Base-by-base conservation (phyloP, 2,113 vertebrate species). In the Acanthochromis polyacanthus region DNA sequence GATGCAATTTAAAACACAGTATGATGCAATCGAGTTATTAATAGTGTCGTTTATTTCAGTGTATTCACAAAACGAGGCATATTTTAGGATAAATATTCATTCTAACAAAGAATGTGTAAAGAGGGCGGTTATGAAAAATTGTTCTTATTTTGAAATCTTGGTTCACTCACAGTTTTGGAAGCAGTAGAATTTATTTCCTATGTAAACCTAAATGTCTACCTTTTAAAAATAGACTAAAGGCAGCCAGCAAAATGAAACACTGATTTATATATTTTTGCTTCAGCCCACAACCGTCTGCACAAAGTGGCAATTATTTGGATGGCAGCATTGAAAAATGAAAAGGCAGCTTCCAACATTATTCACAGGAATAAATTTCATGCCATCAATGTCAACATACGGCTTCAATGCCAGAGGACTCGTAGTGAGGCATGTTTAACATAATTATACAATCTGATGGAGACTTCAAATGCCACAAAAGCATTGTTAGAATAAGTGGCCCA, bases 381-480 rank as follows among this genome's bases (percentile, higher is more conserved):
- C 4, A n/a, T 19, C 61, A 14, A 2, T 19, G n/a, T 12, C 3
- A 36, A 14, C 3, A 10, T 40, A 8, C 30, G 20, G 17, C 8
- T 63, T 23, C 9, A 56, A 20, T 28, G 4, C 9, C 19, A 45
- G 46, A 4, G 25, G 2, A 50, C 59, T 65, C 12, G 1, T 55
- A 10, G 25, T 16, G 28, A 5, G 10, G 16, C 30, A 23, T 22
- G 15, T 53, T 16, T 60, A 14, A 32, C 38, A 23, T 10, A 32
- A 40, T 20, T 7, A 40, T 66, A 55, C 46, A 53, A n/a, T 55
- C 20, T 55, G 22, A 20, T 28, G 43, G n/a, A 52, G 32, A 75
- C 16, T 38, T 36, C 25, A 48, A 56, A 46, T 23, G 23, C 36
- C 45, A 50, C 0, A 17, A 56, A 1, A 48, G 20, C 25, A 4